phyloP scores from a whole-genome alignment of 53 echinoderm and acorn worm species.

The Echinarachnius parma region DNA sequence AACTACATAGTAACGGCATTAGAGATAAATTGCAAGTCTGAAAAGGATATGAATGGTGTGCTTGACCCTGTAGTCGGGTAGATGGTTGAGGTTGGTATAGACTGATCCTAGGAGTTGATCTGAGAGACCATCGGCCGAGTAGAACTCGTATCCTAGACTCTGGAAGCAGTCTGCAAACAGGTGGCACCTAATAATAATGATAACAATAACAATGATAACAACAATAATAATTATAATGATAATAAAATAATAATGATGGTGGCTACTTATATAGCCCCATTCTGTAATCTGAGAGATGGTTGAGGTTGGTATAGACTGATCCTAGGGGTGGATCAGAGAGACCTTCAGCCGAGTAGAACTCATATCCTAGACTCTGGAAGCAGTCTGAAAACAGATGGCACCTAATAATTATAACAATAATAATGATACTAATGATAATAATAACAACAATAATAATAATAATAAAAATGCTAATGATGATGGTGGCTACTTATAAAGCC shows the following conservation, averaged over 20 bases:
- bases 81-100: slow-evolving; percentile 61
- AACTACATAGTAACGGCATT: too few species aligned
- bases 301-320: slow-evolving; percentile 65
- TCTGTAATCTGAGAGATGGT: slow-evolving; percentile 77
- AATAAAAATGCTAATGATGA: too few species aligned
- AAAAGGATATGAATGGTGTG: slow-evolving; percentile 99
- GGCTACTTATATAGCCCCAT: too few species aligned
- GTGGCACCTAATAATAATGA: slow-evolving; percentile 73
- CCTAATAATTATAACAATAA: slow-evolving; percentile 51
- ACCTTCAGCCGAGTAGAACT: slow-evolving; percentile 64
- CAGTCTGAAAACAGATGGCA: slow-evolving; percentile 76
- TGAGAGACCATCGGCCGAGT: slow-evolving; percentile 57
- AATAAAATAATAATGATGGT: too few species aligned
- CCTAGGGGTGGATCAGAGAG: slow-evolving; percentile 56
- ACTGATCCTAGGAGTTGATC: slow-evolving; percentile 59
- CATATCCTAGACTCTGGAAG: slow-evolving; percentile 66
- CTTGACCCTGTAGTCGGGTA: slow-evolving; percentile 83
- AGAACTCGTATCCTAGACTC: slow-evolving; percentile 86
- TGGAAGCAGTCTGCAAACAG: slow-evolving; percentile 77
- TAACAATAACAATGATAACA: slow-evolving; percentile 7
- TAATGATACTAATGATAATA: too few species aligned
- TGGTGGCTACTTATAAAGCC: too few species aligned
- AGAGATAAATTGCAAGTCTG: not conserved
- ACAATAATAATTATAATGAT: not conserved
- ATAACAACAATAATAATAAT: too few species aligned